These are phyloP conservation scores for Simalia tracyae DNA, from an alignment of 2,797 vertebrate genomes.

Conservation along the genomic window DNA sequence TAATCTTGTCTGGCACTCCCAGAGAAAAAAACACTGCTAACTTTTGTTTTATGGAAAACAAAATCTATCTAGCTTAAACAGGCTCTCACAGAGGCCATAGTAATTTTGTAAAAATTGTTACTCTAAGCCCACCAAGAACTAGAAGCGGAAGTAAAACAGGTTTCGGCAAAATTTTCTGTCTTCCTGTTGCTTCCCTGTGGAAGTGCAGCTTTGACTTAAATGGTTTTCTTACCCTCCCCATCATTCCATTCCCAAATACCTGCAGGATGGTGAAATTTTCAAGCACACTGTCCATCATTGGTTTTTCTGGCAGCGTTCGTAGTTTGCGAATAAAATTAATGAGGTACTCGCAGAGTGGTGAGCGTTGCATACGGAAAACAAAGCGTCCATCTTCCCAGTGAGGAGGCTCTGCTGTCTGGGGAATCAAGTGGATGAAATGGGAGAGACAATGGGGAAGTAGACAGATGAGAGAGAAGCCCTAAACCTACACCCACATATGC, in stretches of 20 bases:
- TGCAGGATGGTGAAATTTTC: slow-evolving; percentile 98
- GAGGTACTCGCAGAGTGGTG: slow-evolving; percentile 96
- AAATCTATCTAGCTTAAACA: neutral
- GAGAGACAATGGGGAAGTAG: fast-evolving
- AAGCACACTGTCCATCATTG: slow-evolving; percentile 98
- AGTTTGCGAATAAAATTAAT: slow-evolving; percentile 98
- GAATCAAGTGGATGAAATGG: neutral
- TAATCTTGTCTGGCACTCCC: neutral
- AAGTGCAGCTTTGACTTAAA: neutral
- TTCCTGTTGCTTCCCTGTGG: neutral
- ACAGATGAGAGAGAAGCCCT: neutral
- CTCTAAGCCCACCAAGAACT: neutral
- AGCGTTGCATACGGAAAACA: slow-evolving; percentile 90
- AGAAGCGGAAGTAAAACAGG: neutral
- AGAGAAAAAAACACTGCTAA: neutral
- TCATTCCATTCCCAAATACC: slow-evolving; percentile 67
- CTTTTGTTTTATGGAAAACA: neutral
- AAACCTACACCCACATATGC: neutral
- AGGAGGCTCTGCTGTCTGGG: slow-evolving; percentile 87
- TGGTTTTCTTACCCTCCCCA: neutral
- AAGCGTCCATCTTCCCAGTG: slow-evolving; percentile 91
- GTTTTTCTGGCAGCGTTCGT: slow-evolving; percentile 94
- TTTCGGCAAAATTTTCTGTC: neutral
- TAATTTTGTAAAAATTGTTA: neutral
- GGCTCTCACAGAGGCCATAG: neutral